These are phyloP conservation scores for Turritopsis rubra DNA, from an alignment of 30 jellyfish, hydroid and myxozoan genomes.

Conservation along the genomic window DNA sequence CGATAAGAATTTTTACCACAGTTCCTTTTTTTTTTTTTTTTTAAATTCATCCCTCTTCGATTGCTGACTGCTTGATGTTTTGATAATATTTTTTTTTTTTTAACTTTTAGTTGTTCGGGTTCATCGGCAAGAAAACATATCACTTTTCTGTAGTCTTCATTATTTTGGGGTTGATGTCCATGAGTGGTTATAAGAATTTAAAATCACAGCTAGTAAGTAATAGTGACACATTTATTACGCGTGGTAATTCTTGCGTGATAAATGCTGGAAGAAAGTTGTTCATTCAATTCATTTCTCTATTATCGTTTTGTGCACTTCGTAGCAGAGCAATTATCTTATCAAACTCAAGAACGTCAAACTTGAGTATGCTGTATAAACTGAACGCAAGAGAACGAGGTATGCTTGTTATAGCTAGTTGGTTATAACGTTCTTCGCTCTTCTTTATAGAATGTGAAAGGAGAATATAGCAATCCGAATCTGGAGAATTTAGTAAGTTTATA, in stretches of 20 bases:
- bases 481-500: conserved; percentile 61
- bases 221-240: not conserved
- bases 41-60: too few species aligned
- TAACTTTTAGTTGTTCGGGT: conserved; percentile 59
- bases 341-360: too few species aligned
- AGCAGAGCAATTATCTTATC: not conserved
- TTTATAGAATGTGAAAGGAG: conserved; percentile 69
- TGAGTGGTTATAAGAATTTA: conserved; percentile 70
- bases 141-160: conserved; percentile 66
- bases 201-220: conserved; percentile 73
- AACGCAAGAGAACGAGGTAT: not conserved
- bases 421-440: not conserved
- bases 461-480: conserved; percentile 61
- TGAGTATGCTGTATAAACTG: too few species aligned
- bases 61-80: not conserved
- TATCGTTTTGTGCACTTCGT: too few species aligned
- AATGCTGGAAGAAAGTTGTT: not conserved
- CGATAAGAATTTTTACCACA: too few species aligned
- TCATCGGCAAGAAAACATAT: conserved; percentile 53
- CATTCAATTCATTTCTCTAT: too few species aligned
- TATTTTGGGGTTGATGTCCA: conserved; percentile 71
- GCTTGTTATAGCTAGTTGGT: not conserved
- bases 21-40: too few species aligned
- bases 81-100: not conserved
- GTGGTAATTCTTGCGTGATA: not conserved